Base-by-base conservation (phyloP, 2,888 invertebrate species). In the Caenorhabditis plicata region DNA sequence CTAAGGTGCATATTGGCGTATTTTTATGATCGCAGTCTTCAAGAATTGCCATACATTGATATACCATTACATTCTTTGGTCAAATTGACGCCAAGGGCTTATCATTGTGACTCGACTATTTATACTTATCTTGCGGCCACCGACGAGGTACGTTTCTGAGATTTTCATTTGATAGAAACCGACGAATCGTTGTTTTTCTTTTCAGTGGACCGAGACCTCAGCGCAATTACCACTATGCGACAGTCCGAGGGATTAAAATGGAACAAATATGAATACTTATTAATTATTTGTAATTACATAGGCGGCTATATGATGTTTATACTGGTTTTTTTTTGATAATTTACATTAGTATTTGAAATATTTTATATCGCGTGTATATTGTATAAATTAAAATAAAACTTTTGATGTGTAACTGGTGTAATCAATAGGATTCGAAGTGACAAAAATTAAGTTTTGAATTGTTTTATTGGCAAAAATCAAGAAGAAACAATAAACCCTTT, bases 1-100 rank as follows among this genome's bases (percentile, higher is more conserved):
- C 84, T 92, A 43, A 86, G 92, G 23, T 92, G 92, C 83, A 86
- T 92, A 68, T 86, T 93, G 61, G 91, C 92, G 9, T 93, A 91
- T 84, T 93, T 92, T 84, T 85, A 91, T 73, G 91, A 92, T 80
- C 48, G 63, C 3, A 32, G 68, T 5, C 50, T 65, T 8, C 41
- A 48, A 5, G 70, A 70, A 47, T 29, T 72, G 3, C 72, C 72
- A 2, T 68, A 66, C 47, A 63, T 72, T 32, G 68, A 72, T 36
- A 53, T 66, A 9, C 72, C 72, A 8, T 57, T 72, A n/a, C 72
- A 72, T 32, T 62, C 72, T 2, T 52, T 69, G 13, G 65, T 72
- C 47, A 72, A 72, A 44, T 85, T 93, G 80, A 90, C 89, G 0
- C 88, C 91, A 2, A 88, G 89, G 77, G 93, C 93, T 8, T 91